phyloP scores from a whole-genome alignment of 2,797 vertebrate species.

The Lagodon rhomboides region DNA sequence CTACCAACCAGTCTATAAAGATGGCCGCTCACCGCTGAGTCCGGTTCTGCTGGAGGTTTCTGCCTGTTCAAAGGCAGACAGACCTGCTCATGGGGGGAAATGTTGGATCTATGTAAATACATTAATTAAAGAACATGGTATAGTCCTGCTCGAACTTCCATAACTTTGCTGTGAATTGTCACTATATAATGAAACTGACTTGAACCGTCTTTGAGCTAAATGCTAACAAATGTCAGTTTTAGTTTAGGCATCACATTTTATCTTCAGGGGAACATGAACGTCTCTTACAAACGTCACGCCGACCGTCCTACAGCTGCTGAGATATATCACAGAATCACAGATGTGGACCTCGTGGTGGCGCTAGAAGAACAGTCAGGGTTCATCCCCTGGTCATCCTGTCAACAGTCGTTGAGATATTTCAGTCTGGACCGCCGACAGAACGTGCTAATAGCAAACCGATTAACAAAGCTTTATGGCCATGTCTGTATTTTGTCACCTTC shows the following conservation, averaged over 20 bases:
- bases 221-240: background rate
- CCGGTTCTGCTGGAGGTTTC: no score
- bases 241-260: background rate
- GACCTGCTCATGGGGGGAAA: no score
- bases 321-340: background rate
- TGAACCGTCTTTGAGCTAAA: background rate
- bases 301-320: background rate
- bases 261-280: background rate
- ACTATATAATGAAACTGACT: no score
- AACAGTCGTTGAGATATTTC: background rate
- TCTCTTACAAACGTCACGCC: background rate
- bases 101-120: no score
- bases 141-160: no score
- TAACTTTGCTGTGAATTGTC: no score
- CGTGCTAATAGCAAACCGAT: background rate
- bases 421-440: background rate
- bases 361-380: background rate
- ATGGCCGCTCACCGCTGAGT: no score
- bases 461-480: background rate
- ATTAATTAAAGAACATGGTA: no score
- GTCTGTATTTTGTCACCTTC: background rate
- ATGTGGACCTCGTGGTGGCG: background rate
- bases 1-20: no score
- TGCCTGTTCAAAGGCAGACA: no score
- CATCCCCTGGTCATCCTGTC: background rate